phyloP scores from a whole-genome alignment of 1,140 invertebrate genomes.

The Sesamia nonagrioides region DNA sequence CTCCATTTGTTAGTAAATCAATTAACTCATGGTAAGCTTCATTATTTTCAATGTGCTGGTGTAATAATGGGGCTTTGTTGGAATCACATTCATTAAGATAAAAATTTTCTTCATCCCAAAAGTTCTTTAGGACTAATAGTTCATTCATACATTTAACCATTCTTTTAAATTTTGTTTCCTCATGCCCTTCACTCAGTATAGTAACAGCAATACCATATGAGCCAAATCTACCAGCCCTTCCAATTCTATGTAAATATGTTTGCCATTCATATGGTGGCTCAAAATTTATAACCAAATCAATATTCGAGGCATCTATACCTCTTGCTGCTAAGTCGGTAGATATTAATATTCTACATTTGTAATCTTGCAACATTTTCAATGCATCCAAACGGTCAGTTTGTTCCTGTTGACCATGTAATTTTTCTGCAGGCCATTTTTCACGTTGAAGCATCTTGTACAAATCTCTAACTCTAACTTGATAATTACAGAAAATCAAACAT shows the following conservation, averaged over 20 bases:
- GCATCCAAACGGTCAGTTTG: conserved; percentile 93
- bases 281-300: conserved; percentile 97
- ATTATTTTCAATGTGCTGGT: conserved; percentile 88
- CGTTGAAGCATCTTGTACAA: conserved; percentile 91
- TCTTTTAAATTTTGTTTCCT: conserved; percentile 88
- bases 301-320: conserved; percentile 96
- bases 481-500: conserved; percentile 96
- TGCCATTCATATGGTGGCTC: conserved; percentile 94
- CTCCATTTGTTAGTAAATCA: conserved; percentile 58
- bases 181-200: conserved; percentile 89
- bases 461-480: conserved; percentile 92
- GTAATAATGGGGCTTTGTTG: background rate
- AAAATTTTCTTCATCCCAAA: conserved; percentile 67
- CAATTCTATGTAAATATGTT: conserved; percentile 98
- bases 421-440: conserved; percentile 91
- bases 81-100: background rate
- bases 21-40: conserved; percentile 88
- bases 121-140: conserved; percentile 62
- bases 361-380: conserved; percentile 93
- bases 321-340: conserved; percentile 96
- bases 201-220: conserved; percentile 92
- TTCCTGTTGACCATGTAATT: conserved; percentile 92
- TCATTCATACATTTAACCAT: conserved; percentile 82
- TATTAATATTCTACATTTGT: conserved; percentile 94
- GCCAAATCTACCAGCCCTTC: conserved; percentile 97